Conservation (phyloP, 1,140 invertebrate species). For the Neomicropteryx cornuta region DNA sequence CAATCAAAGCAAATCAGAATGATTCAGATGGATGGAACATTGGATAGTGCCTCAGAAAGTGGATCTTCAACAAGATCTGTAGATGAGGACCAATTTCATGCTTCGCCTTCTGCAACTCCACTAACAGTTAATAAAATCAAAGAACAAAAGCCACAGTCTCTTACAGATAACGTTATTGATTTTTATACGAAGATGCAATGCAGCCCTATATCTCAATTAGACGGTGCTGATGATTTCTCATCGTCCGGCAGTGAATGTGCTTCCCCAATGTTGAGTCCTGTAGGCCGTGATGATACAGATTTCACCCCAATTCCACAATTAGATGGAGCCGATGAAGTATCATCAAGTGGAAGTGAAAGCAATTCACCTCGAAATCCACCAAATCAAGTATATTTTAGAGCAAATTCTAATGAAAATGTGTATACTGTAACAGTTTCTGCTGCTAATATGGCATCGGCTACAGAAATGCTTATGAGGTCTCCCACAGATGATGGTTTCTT, state of each 20-base stretch:
- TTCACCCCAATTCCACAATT: conserved; percentile 52
- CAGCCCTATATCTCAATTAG: conserved; percentile 44
- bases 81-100: too few species aligned
- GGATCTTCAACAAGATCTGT: too few species aligned
- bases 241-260: conserved; percentile 35
- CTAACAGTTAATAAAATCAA: too few species aligned
- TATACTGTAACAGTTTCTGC: conserved; percentile 37
- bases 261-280: conserved; percentile 29
- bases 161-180: conserved; percentile 38
- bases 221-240: conserved; percentile 49
- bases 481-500: conserved; percentile 29
- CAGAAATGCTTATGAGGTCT: conserved; percentile 34
- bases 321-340: conserved; percentile 62
- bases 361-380: conserved; percentile 25
- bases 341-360: conserved; percentile 34
- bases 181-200: conserved; percentile 40
- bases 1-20: conserved; percentile 11
- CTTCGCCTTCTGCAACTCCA: too few species aligned
- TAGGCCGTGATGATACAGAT: conserved; percentile 18
- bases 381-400: conserved; percentile 35
- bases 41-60: too few species aligned
- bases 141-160: too few species aligned
- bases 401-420: conserved; percentile 33
- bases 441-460: conserved; percentile 29
- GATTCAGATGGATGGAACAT: too few species aligned